These are phyloP conservation scores for Nasonia longicornis DNA, from an alignment of 1,140 invertebrate species.

Conservation along the genomic window DNA sequence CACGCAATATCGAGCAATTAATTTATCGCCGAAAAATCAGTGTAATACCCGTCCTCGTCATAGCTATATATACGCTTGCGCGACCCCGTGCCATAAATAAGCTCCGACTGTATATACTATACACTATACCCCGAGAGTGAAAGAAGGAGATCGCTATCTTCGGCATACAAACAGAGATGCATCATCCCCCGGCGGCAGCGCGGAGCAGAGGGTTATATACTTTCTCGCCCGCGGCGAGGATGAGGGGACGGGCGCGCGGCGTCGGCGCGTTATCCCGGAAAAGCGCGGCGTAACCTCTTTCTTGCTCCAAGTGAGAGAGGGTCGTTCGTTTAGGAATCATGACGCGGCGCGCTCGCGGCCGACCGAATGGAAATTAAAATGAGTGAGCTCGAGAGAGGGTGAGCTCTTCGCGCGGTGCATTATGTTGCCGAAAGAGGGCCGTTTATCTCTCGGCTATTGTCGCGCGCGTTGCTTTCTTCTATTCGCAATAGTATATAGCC, in stretches of 20 bases:
- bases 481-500: neutral
- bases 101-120: neutral
- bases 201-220: conserved; percentile 24
- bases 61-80: neutral
- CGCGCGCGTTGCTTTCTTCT: neutral
- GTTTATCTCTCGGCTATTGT: neutral
- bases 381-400: conserved; percentile 55
- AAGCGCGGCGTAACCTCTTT: conserved; percentile 47
- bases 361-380: conserved; percentile 19
- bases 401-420: conserved; percentile 3
- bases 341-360: conserved; percentile 3
- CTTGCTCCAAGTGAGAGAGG: conserved; percentile 42
- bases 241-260: conserved; percentile 27
- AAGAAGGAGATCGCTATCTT: conserved; percentile 37
- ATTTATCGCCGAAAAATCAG: conserved; percentile 21
- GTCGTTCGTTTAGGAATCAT: conserved; percentile 58
- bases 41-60: conserved; percentile 6
- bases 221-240: conserved; percentile 39
- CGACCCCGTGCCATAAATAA: conserved; percentile 34
- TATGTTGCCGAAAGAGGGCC: neutral
- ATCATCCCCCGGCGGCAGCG: conserved; percentile 10
- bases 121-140: neutral
- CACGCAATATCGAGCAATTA: conserved; percentile 26
- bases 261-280: conserved; percentile 51
- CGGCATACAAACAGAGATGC: conserved; percentile 40